phyloP scores from a whole-genome alignment of 1,140 invertebrate species.

The Pantala flavescens region DNA sequence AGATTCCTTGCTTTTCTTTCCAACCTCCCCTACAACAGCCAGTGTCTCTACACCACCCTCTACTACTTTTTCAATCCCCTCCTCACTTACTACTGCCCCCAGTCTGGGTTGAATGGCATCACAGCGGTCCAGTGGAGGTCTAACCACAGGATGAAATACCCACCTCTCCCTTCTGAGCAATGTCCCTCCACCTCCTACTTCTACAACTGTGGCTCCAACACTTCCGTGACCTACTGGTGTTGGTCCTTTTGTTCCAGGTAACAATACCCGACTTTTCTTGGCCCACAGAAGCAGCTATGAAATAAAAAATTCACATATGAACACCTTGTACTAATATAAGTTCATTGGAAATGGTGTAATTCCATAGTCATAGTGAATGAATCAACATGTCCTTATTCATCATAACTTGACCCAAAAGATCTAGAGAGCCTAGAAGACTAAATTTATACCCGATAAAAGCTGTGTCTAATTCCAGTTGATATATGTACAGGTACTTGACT shows the following conservation, averaged over 20 bases:
- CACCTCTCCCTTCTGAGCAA: slow-evolving; percentile 27
- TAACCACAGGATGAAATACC: slow-evolving; percentile 35
- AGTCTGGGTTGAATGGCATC: slow-evolving; percentile 30
- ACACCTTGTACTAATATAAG: background rate
- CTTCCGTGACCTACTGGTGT: slow-evolving; percentile 26
- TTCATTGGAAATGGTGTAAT: background rate
- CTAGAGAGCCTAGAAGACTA: too few species aligned
- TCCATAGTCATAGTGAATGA: too few species aligned
- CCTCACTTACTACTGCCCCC: slow-evolving; percentile 22
- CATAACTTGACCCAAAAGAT: too few species aligned
- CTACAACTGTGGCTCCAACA: slow-evolving; percentile 28
- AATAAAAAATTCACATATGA: background rate
- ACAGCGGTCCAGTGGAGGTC: slow-evolving; percentile 31
- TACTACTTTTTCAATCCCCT: background rate
- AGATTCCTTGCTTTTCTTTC: slow-evolving; percentile 18
- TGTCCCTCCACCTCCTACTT: slow-evolving; percentile 27
- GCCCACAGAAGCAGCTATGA: background rate
- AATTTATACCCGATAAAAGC: too few species aligned
- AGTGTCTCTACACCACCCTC: background rate
- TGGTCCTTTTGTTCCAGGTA: background rate
- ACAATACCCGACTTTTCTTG: background rate
- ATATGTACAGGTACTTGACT: too few species aligned
- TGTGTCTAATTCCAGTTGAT: too few species aligned
- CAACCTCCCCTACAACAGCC: background rate
- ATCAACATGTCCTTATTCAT: too few species aligned